Evolutionary conservation across 2,113 vertebrate genomes (phyloP), one percentile per base, ranked within the genome.

Genomic region (Rhinopomastus cyanomelas): DNA sequence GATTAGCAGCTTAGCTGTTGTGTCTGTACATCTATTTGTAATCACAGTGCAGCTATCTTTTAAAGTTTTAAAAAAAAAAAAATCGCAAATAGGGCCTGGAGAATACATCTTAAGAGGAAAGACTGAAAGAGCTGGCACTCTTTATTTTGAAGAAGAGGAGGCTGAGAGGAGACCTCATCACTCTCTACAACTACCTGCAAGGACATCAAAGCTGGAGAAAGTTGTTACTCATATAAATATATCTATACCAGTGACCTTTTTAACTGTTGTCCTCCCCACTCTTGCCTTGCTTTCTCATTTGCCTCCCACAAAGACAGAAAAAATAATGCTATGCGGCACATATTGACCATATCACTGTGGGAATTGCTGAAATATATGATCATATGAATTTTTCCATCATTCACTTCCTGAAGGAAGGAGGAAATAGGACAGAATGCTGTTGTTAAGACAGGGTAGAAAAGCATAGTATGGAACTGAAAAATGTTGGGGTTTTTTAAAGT

Each of bases 321-420:
- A 59, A 71, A 64, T 81, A 74, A 81, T 3, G 0, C 7, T 51
- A 16, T 1, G 0, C 77, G 77, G 53, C 61, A 56, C 0, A 0
- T 64, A 49, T 14, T 81, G 37, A 86, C 36, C 19, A 4, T 36
- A 71, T 53, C 30, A 18, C 44, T 90, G 8, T 37, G 36, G 86
- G 19, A 29, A 81, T 11, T 74, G 49, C 49, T 61, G 79, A 64
- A 85, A 61, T 79, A 72, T 10, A 29, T 6, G 1, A 51, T 62
- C 5, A 4, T 60, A 20, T 60, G 22, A 59, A 34, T 87, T 72
- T 11, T 49, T 55, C 12, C 9, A 34, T 81, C 37, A 56, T 79
- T 86, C 16, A 42, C 30, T 68, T 72, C 46, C 13, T 56, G 23
- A 23, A 83, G 22, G 27, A 14, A 83, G 65, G 56, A 92, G 32